Evolutionary conservation across 2,797 vertebrate species (phyloP).

Genomic region (Periophthalmus magnuspinnatus): DNA sequence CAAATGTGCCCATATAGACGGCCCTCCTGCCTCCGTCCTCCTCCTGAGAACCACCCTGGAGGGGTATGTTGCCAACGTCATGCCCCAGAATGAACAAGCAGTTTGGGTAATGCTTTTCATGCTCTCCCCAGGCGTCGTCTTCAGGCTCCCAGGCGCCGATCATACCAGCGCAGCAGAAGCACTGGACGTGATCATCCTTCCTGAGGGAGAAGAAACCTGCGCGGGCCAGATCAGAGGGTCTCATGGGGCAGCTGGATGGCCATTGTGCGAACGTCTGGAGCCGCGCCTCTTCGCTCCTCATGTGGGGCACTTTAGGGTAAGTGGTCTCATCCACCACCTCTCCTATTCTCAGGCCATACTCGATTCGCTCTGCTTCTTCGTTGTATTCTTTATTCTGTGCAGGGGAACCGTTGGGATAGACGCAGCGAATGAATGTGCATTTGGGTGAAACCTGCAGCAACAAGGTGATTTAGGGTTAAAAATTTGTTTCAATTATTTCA

Average conservation of each 20-base stretch:
- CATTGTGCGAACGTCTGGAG: constrained; percentile 83
- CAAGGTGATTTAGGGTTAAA: not conserved
- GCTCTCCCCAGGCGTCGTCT: constrained; percentile 89
- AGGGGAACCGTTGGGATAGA: constrained; percentile 32
- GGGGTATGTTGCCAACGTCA: constrained; percentile 83
- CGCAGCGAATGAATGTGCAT: constrained; percentile 85
- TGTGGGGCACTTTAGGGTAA: constrained; percentile 82
- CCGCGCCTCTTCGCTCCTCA: constrained; percentile 86
- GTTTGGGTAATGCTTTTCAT: constrained; percentile 81
- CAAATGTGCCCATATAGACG: constrained; percentile 79
- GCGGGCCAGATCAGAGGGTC: constrained; percentile 81
- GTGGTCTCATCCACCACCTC: constrained; percentile 85
- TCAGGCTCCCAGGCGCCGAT: constrained; percentile 84
- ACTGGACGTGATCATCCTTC: constrained; percentile 82
- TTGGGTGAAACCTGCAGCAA: constrained; percentile 78
- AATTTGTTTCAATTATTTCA: too few relatives aligned
- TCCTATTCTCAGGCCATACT: constrained; percentile 85
- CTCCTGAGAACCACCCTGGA: constrained; percentile 21
- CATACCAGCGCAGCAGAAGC: constrained; percentile 91
- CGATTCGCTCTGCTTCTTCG: constrained; percentile 67
- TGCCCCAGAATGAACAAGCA: constrained; percentile 91
- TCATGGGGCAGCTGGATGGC: constrained; percentile 76
- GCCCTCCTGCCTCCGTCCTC: constrained; percentile 2
- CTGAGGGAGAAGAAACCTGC: constrained; percentile 88
- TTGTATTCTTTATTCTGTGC: constrained; percentile 49